These are phyloP conservation scores for Nipponia nippon DNA, from an alignment of 2,113 vertebrate genomes.

Conservation along the genomic window DNA sequence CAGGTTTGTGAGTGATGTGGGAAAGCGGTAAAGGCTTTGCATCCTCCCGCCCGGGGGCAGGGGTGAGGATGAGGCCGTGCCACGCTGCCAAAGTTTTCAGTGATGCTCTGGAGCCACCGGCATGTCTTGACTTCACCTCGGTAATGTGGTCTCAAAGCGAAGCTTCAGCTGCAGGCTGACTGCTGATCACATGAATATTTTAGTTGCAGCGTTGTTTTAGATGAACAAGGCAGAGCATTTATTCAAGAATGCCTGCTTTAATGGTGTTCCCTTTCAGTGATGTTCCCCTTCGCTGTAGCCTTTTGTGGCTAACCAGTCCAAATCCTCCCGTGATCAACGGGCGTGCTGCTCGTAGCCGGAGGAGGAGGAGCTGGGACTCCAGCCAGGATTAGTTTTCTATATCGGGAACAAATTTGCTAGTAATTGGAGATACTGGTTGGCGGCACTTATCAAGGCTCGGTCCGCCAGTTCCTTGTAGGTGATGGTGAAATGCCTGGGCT, in stretches of 20 bases:
- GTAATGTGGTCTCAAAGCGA: rapidly evolving
- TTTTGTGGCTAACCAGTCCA: background rate
- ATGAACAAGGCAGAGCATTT: background rate
- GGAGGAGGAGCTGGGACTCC: background rate
- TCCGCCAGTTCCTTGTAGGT: rapidly evolving
- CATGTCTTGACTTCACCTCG: rapidly evolving
- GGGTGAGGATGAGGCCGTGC: background rate
- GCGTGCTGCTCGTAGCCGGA: background rate
- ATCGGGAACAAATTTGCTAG: background rate
- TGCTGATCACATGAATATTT: background rate
- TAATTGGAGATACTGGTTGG: background rate
- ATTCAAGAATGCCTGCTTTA: background rate
- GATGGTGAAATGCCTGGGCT: background rate
- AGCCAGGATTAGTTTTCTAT: background rate
- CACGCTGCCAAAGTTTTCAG: rapidly evolving
- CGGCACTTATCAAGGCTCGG: rapidly evolving
- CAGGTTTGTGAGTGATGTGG: background rate
- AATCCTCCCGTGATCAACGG: background rate
- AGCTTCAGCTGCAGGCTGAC: background rate
- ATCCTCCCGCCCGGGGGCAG: rapidly evolving
- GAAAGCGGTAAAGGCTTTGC: background rate
- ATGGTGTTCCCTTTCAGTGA: background rate
- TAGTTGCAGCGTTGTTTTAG: background rate
- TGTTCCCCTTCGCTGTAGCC: background rate
- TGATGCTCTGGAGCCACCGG: rapidly evolving